Percentiles rank a stretch among this genome's conserved stretches.
Evolutionary conservation across 1,140 invertebrate genomes (phyloP).

Genomic region (Littorina saxatilis): DNA sequence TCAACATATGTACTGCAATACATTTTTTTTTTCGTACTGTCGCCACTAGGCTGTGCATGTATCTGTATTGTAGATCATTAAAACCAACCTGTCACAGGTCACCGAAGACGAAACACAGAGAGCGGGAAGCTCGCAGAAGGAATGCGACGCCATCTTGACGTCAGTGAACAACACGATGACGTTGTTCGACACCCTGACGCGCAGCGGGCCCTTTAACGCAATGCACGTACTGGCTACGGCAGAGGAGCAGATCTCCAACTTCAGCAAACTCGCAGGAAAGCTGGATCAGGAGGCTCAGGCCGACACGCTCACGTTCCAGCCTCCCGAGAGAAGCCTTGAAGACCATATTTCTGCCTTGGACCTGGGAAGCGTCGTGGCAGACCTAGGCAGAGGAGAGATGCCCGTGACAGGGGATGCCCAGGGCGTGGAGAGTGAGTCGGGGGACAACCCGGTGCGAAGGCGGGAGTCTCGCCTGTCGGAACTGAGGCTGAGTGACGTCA

Average conservation of each 20-base stretch:
- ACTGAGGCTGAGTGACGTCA: neutral
- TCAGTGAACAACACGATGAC: slow-evolving; percentile 13
- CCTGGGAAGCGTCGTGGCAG: slow-evolving; percentile 16
- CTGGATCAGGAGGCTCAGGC: slow-evolving; percentile 7
- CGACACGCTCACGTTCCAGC: neutral
- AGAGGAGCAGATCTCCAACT: slow-evolving; percentile 22
- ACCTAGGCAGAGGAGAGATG: neutral
- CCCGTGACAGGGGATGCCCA: neutral
- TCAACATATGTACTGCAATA: too few species aligned
- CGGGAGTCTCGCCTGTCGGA: neutral
- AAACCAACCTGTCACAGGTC: too few species aligned
- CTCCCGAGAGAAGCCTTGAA: neutral
- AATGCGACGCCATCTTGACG: slow-evolving; percentile 2
- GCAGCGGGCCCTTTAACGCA: slow-evolving; percentile 20
- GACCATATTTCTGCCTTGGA: neutral
- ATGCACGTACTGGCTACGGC: neutral
- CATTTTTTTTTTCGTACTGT: too few species aligned
- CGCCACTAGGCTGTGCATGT: too few species aligned
- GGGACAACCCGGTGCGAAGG: neutral
- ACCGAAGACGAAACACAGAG: slow-evolving; percentile 19
- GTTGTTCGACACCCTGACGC: slow-evolving; percentile 18
- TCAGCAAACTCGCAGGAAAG: neutral
- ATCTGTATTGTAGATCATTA: too few species aligned
- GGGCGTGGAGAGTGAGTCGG: neutral
- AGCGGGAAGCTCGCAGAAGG: neutral